Conservation (phyloP, 2,888 invertebrate genomes). For the Bimastos eiseni region DNA sequence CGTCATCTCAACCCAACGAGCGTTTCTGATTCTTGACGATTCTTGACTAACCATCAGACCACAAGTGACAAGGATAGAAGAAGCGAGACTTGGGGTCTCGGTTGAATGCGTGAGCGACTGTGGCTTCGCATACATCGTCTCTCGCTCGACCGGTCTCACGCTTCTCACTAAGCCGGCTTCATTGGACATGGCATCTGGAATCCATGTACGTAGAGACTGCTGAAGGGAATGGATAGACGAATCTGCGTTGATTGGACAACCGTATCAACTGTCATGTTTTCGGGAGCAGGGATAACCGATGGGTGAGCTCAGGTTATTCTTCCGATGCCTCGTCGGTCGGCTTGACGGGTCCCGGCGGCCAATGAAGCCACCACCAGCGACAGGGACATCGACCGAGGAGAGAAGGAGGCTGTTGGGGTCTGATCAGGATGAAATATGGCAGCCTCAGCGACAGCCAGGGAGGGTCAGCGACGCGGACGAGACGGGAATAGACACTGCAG, state of each 20-base stretch:
- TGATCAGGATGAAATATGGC: slow-evolving; percentile 13
- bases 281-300: background rate
- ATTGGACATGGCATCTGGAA: background rate
- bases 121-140: background rate
- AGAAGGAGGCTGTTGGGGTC: background rate
- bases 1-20: background rate
- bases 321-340: background rate
- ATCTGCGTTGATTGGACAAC: background rate
- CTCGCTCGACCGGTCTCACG: background rate
- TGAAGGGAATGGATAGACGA: background rate
- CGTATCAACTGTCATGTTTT: slow-evolving; percentile 13
- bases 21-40: background rate
- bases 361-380: background rate
- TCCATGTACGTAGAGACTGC: background rate
- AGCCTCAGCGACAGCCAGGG: background rate
- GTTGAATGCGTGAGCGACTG: background rate
- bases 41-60: background rate
- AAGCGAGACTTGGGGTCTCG: background rate
- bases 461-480: background rate
- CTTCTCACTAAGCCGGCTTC: background rate
- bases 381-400: background rate
- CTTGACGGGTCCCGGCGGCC: background rate
- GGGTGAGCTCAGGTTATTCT: background rate
- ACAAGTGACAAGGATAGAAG: background rate
- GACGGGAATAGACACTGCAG: background rate